These are phyloP conservation scores for Nebria ingens DNA, from an alignment of 1,140 invertebrate species.

Conservation along the genomic window DNA sequence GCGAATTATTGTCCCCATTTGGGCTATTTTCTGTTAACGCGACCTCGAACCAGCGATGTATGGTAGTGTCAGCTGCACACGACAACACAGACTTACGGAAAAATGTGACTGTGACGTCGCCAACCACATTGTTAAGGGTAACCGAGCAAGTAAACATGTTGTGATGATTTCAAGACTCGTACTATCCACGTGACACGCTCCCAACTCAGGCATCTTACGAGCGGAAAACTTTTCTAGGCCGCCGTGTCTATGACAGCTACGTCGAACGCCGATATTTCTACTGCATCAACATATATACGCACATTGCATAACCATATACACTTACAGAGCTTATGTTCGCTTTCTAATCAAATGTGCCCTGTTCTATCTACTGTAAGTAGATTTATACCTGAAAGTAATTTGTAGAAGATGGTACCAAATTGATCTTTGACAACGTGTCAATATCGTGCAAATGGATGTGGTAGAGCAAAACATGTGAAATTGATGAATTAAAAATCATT, in stretches of 20 bases:
- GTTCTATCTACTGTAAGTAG: too few species aligned
- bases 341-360: too few species aligned
- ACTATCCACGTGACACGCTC: too few species aligned
- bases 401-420: neutral
- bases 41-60: slow-evolving; percentile 21
- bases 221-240: too few species aligned
- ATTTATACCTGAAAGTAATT: too few species aligned
- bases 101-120: neutral
- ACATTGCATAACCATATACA: too few species aligned
- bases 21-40: slow-evolving; percentile 25
- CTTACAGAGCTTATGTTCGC: too few species aligned
- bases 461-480: neutral
- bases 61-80: slow-evolving; percentile 21
- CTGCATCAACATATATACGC: too few species aligned
- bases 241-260: neutral
- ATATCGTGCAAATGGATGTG: neutral
- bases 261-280: too few species aligned
- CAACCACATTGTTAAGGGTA: neutral
- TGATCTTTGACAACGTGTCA: slow-evolving; percentile 4
- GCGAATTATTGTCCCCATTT: slow-evolving; percentile 26
- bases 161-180: neutral
- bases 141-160: neutral
- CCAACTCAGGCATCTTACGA: too few species aligned
- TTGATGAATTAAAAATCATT: slow-evolving; percentile 10
- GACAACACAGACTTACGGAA: slow-evolving; percentile 14